These are phyloP conservation scores for Leptodactylus fuscus DNA, from an alignment of 2,113 vertebrate species.

Conservation along the genomic window DNA sequence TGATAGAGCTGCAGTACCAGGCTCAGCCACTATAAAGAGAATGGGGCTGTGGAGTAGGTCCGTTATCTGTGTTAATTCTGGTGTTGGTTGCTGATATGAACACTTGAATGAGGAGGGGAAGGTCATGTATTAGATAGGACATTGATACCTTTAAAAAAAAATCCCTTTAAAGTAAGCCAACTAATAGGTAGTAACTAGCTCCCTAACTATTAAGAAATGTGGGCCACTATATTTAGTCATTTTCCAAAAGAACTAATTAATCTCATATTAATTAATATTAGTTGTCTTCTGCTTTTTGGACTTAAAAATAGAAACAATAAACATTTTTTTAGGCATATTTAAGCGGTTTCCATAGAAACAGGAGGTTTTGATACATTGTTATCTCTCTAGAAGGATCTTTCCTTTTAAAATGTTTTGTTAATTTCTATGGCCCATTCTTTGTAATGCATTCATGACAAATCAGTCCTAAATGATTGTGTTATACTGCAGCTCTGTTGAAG, in stretches of 20 bases:
- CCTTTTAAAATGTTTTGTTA: constrained; percentile 11
- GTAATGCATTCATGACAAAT: neutral
- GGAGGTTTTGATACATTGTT: neutral
- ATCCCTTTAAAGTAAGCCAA: too few species aligned
- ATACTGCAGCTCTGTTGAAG: constrained; percentile 3
- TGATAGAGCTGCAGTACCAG: too few species aligned
- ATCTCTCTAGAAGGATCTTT: constrained; percentile 10
- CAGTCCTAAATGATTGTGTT: neutral
- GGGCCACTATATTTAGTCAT: too few species aligned
- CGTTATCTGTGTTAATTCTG: too few species aligned
- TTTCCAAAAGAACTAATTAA: neutral
- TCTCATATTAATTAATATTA: neutral
- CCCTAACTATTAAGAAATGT: too few species aligned
- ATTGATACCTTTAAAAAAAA: too few species aligned
- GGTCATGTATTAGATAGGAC: too few species aligned
- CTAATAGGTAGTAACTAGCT: too few species aligned
- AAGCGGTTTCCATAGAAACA: constrained; percentile 5
- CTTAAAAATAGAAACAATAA: neutral
- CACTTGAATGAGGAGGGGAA: too few species aligned
- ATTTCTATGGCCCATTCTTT: constrained; percentile 3
- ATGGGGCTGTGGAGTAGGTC: too few species aligned
- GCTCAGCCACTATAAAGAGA: too few species aligned
- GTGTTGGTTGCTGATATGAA: too few species aligned
- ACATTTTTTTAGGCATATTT: neutral
- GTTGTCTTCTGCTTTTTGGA: neutral